A percentile compares a stretch with the other conserved stretches of the same genome.
Evolutionary conservation across 2,888 invertebrate species (phyloP).

Genomic region (Galerucella pusilla): DNA sequence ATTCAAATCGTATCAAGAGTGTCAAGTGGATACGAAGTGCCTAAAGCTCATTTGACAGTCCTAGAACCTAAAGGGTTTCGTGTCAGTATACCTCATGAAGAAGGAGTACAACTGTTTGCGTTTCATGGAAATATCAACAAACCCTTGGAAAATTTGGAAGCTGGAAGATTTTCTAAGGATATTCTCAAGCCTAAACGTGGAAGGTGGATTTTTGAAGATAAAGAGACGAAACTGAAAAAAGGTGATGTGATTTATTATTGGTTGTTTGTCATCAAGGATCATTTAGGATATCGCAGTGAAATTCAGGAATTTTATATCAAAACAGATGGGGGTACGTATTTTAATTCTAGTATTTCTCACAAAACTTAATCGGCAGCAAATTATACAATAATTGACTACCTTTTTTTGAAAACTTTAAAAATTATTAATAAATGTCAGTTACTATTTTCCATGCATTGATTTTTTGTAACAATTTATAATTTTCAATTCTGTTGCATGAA

Average conservation of each 20-base stretch:
- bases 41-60: constrained; percentile 70
- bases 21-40: constrained; percentile 61
- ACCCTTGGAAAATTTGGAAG: constrained; percentile 77
- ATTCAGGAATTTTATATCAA: constrained; percentile 54
- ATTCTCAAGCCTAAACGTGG: constrained; percentile 72
- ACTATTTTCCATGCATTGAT: too few relatives aligned
- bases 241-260: constrained; percentile 81
- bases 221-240: constrained; percentile 66
- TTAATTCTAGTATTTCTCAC: too few relatives aligned
- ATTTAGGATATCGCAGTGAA: constrained; percentile 74
- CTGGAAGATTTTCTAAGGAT: constrained; percentile 73
- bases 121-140: constrained; percentile 81
- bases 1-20: constrained; percentile 24
- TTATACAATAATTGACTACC: too few relatives aligned
- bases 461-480: too few relatives aligned
- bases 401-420: too few relatives aligned
- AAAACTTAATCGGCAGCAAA: too few relatives aligned
- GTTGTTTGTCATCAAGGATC: constrained; percentile 72
- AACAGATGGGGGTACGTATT: background rate
- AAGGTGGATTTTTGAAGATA: constrained; percentile 76
- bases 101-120: constrained; percentile 78
- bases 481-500: too few relatives aligned
- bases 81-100: constrained; percentile 69
- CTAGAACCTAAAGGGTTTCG: constrained; percentile 71
- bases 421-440: too few relatives aligned